Evolutionary conservation across 1,140 invertebrate genomes (phyloP).

Genomic region (Saxidomus purpurata): DNA sequence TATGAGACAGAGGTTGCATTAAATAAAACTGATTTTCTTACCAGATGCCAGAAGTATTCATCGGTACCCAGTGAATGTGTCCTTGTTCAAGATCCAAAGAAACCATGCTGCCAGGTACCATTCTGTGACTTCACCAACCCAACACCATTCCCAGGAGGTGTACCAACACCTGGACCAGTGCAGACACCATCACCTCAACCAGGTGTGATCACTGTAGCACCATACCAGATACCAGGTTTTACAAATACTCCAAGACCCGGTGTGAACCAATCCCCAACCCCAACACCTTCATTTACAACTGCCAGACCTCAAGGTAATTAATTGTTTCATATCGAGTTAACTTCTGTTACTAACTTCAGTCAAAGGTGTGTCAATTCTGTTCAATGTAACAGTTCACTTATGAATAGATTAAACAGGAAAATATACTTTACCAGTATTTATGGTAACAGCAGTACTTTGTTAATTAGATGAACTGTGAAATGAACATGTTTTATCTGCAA

Average conservation of each 20-base stretch:
- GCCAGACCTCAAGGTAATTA: conserved; percentile 51
- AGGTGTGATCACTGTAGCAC: conserved; percentile 60
- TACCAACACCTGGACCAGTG: conserved; percentile 49
- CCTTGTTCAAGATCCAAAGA: conserved; percentile 58
- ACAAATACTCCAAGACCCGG: conserved; percentile 64
- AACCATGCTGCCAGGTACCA: conserved; percentile 64
- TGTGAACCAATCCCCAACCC: conserved; percentile 48
- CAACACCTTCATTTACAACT: conserved; percentile 38
- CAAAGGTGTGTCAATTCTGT: too few species aligned
- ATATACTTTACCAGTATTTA: too few species aligned
- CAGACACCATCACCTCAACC: conserved; percentile 42
- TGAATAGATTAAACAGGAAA: too few species aligned
- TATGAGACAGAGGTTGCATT: too few species aligned
- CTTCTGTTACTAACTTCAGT: too few species aligned
- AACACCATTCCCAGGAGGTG: conserved; percentile 56
- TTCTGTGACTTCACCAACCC: conserved; percentile 66
- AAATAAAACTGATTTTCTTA: too few species aligned
- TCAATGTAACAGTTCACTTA: too few species aligned
- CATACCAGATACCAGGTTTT: conserved; percentile 53
- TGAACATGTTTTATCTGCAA: too few species aligned
- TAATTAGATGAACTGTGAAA: too few species aligned
- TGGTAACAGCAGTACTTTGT: too few species aligned
- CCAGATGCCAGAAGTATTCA: conserved; percentile 66
- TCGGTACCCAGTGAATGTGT: conserved; percentile 51
- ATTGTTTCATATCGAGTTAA: too few species aligned